A percentile compares a stretch with the other conserved stretches of the same genome.
phyloP scores from a whole-genome alignment of 2,888 invertebrate species.

The Drosophila acutilabella region DNA sequence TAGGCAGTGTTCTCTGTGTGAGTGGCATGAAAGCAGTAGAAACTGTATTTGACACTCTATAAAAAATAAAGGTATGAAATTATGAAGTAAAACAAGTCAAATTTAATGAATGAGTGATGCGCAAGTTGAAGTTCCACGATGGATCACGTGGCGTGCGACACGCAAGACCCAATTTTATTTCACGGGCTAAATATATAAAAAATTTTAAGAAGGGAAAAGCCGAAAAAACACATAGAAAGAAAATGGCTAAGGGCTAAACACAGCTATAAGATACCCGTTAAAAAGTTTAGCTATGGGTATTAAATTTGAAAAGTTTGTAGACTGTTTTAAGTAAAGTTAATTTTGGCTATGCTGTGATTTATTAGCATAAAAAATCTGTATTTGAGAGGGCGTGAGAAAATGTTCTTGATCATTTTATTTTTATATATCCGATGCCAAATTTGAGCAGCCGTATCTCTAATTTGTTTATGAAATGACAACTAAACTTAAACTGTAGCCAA shows the following conservation, averaged over 20 bases:
- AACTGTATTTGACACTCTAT: slow-evolving; percentile 71
- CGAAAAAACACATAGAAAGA: slow-evolving; percentile 26
- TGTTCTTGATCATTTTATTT: too few species aligned
- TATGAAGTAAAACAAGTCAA: slow-evolving; percentile 35
- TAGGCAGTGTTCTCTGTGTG: slow-evolving; percentile 17
- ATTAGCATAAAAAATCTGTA: too few species aligned
- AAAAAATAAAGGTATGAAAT: slow-evolving; percentile 4
- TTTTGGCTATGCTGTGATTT: too few species aligned
- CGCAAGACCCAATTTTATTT: slow-evolving; percentile 75
- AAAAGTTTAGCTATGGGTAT: too few species aligned
- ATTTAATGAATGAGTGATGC: slow-evolving; percentile 54
- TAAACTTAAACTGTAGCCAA: too few species aligned
- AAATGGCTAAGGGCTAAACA: background rate
- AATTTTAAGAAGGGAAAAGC: slow-evolving; percentile 46
- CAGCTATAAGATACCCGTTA: background rate
- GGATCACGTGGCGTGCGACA: slow-evolving; percentile 71
- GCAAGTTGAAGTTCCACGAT: slow-evolving; percentile 28
- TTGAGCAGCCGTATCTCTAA: too few species aligned
- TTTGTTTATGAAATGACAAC: too few species aligned
- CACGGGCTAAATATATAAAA: slow-evolving; percentile 63
- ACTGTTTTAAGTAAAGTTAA: too few species aligned
- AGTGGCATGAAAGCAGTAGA: slow-evolving; percentile 1
- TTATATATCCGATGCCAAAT: too few species aligned
- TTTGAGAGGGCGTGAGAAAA: too few species aligned
- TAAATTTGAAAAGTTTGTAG: too few species aligned